Base-by-base conservation (phyloP, 2,113 vertebrate species). In the Phylloscopus trochiloides region DNA sequence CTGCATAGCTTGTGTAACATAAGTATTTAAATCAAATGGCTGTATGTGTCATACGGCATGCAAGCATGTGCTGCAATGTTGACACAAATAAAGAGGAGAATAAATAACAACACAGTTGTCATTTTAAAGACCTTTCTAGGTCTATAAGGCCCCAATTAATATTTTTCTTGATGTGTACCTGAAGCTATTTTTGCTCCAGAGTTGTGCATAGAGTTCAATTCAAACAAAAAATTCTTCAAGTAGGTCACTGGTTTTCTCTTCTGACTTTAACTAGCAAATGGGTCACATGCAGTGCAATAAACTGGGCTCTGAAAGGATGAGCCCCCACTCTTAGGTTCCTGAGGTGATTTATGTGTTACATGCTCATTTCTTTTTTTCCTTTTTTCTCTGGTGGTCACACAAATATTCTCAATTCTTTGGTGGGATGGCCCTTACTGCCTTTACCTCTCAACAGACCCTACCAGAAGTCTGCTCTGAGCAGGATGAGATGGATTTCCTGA, bases 401-500 rank as follows among this genome's bases (percentile, higher is more conserved):
- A 54, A 88, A 74, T 45, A 25, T 68, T 52, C 42, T 73, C 38
- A 47, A 2, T 91, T 91, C 16, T 89, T 79, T 71, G 63, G 31
- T 87, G 84, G 61, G 24, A 52, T 88, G 36, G 10, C 70, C 48
- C 22, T 86, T 55, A 24, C 54, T 84, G 62, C 65, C 45, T 63
- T 73, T 65, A 42, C 40, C 19, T 90, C 21, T 70, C 50, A 66
- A 90, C 96, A 99, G 99, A 99, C 98, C 25, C 97, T 99, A 90
- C 99, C 99, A 55, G 99, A 99, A 98, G 98, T 99, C 97, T 99
- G 99, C 96, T 99, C 98, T 15, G 98, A 98, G 65, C 99, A 99
- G 93, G 99, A 99, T 76, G 98, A 99, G 95, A 98, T 99, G 98
- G 98, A 99, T 98, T 99, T 99, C 98, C 98, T 99, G 87, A 99